Evolutionary conservation across 2,888 invertebrate species (phyloP), one percentile per base, ranked within the genome.

Genomic region (Drosophila yooni): DNA sequence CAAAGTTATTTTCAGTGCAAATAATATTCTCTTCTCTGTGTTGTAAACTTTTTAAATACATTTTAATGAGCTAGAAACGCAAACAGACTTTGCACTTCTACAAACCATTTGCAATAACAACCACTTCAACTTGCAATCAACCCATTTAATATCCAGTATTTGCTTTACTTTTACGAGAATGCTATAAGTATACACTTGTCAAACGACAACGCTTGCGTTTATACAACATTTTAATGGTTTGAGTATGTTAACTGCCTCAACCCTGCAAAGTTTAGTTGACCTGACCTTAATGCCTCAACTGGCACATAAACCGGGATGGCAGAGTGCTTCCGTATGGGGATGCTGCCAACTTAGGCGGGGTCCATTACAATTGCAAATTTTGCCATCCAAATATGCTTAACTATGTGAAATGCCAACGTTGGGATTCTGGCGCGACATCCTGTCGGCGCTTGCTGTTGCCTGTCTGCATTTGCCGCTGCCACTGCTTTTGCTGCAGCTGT

Each of bases 281-380:
- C 77, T 72, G 79, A 79, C 77, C 81, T 76, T 63, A 61, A 58
- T 70, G 69, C 53, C 60, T 15, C 31, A 52, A 40, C 51, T 48
- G 33, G 34, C 48, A 54, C 27, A 11, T 33, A 51, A 25, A 48
- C 27, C 31, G 33, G 18, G 6, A 3, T 25, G 3, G 33, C 15
- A 21, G n/a, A 57, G 29, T 46, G 18, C 27, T 43, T 56, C 36
- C 10, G 29, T 48, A 60, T 46, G 46, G 29, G 38, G 60, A 60
- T 74, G 75, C 53, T 74, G 56, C 67, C 70, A 75, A 76, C 61
- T 61, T 62, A 52, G 78, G 67, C 69, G 63, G 62, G 71, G 63
- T 69, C 67, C 80, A 87, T 90, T 87, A 87, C 89, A 87, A 87
- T 87, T 87, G 87, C 89, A 87, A 87, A 87, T 87, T 79, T 69